Conservation (phyloP, 2,888 invertebrate genomes). For the Trissolcus japonicus region DNA sequence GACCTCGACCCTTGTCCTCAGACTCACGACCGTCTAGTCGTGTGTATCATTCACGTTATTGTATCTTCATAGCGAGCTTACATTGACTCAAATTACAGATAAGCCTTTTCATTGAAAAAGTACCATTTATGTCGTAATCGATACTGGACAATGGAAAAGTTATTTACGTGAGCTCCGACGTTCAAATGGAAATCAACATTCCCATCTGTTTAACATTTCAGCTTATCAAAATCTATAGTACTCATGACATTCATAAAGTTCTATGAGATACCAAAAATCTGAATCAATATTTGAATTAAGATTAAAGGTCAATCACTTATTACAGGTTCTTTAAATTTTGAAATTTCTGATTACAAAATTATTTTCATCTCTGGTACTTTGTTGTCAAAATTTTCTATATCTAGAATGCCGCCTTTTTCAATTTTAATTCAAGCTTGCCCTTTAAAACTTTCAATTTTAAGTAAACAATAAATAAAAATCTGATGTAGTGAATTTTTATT, state of each 20-base stretch:
- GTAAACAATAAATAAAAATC: neutral
- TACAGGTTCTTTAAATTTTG: too few species aligned
- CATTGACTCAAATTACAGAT: constrained; percentile 57
- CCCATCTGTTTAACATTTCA: constrained; percentile 5
- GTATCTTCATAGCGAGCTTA: constrained; percentile 56
- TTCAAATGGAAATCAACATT: neutral
- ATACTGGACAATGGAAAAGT: constrained; percentile 25
- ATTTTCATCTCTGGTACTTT: too few species aligned
- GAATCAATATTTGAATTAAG: neutral
- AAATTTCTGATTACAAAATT: too few species aligned
- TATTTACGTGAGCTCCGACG: constrained; percentile 11
- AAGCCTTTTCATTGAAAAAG: constrained; percentile 52
- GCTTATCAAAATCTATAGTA: too few species aligned
- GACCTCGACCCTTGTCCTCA: constrained; percentile 64
- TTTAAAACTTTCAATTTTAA: too few species aligned
- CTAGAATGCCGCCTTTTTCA: too few species aligned
- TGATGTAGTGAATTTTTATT: neutral
- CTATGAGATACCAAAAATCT: neutral
- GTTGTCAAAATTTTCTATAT: too few species aligned
- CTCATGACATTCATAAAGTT: too few species aligned
- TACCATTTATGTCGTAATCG: constrained; percentile 43
- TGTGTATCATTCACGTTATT: constrained; percentile 58
- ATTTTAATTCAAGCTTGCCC: too few species aligned
- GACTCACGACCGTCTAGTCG: constrained; percentile 53
- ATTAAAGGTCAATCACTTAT: too few species aligned